Evolutionary conservation across 2,888 invertebrate genomes (phyloP).

Genomic region (Drosophila cognata): DNA sequence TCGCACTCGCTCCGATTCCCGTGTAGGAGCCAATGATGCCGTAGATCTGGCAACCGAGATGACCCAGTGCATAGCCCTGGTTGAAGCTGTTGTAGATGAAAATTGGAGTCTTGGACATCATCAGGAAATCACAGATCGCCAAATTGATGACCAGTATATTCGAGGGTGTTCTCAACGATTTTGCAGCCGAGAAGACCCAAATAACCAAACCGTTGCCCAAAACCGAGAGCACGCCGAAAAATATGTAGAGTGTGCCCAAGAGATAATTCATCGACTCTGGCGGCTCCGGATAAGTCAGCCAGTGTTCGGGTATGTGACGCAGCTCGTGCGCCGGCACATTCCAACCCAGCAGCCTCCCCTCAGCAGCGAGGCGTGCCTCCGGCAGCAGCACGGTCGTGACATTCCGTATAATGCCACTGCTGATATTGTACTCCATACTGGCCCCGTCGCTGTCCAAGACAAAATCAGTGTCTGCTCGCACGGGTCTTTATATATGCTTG

Average conservation of each 20-base stretch:
- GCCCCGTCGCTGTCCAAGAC: conserved; percentile 63
- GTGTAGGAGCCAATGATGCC: conserved; percentile 91
- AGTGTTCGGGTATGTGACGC: conserved; percentile 92
- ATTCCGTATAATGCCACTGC: conserved; percentile 63
- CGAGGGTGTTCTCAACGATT: conserved; percentile 87
- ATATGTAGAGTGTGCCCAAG: conserved; percentile 90
- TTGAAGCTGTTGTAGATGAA: conserved; percentile 89
- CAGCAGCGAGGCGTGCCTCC: conserved; percentile 78
- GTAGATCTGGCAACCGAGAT: conserved; percentile 91
- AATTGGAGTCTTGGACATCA: conserved; percentile 94
- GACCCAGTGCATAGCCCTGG: conserved; percentile 91
- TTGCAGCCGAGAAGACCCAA: conserved; percentile 89
- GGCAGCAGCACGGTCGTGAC: conserved; percentile 76
- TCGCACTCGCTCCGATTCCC: conserved; percentile 92
- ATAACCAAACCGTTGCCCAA: conserved; percentile 94
- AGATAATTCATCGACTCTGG: conserved; percentile 93
- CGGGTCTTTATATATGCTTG: conserved; percentile 55
- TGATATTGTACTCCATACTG: conserved; percentile 65
- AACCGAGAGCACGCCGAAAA: conserved; percentile 90
- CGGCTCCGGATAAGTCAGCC: conserved; percentile 92
- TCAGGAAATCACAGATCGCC: conserved; percentile 93
- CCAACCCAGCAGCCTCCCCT: conserved; percentile 88
- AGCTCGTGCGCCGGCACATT: conserved; percentile 92
- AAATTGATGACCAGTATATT: conserved; percentile 94
- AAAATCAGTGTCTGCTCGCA: conserved; percentile 52